A percentile compares a stretch with the other conserved stretches of the same genome.
Evolutionary conservation across 2,113 vertebrate species (phyloP).

Genomic region (Gasterosteus nipponicus): DNA sequence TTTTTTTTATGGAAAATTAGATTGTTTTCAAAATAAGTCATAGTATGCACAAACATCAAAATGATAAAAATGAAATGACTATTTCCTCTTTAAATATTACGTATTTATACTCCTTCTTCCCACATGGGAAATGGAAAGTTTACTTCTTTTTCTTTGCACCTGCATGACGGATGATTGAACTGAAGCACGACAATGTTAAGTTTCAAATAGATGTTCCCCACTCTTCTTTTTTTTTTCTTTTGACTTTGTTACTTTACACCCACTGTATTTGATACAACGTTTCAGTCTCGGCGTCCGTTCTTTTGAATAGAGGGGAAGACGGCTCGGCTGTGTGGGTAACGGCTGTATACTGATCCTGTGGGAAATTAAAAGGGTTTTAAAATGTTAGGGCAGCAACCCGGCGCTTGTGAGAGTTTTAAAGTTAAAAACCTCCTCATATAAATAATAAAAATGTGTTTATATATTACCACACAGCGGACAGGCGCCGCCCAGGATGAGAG

Average conservation of each 20-base stretch:
- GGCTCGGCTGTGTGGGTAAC: conserved; percentile 78
- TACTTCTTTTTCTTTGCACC: conserved; percentile 79
- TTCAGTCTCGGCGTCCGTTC: conserved; percentile 57
- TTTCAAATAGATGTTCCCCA: conserved; percentile 77
- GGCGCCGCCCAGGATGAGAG: conserved; percentile 74
- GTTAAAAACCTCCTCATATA: conserved; percentile 86
- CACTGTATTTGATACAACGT: conserved; percentile 72
- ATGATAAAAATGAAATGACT: conserved; percentile 84
- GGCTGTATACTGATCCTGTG: conserved; percentile 76
- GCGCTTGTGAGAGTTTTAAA: conserved; percentile 79
- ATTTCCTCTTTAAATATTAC: conserved; percentile 86
- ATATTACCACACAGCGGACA: conserved; percentile 80
- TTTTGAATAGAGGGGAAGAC: conserved; percentile 79
- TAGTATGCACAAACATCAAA: conserved; percentile 85
- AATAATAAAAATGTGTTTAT: conserved; percentile 87
- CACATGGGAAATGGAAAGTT: conserved; percentile 75
- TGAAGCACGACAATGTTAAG: conserved; percentile 81
- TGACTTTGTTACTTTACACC: conserved; percentile 67
- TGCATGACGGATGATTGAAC: conserved; percentile 82
- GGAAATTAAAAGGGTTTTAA: conserved; percentile 76
- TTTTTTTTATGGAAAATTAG: conserved; percentile 83
- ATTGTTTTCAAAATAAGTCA: conserved; percentile 86
- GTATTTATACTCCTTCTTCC: conserved; percentile 81
- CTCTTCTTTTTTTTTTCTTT: conserved; percentile 23
- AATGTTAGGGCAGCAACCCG: conserved; percentile 78